These are phyloP conservation scores for Picus viridis DNA, from an alignment of 2,797 vertebrate species.

Conservation along the genomic window DNA sequence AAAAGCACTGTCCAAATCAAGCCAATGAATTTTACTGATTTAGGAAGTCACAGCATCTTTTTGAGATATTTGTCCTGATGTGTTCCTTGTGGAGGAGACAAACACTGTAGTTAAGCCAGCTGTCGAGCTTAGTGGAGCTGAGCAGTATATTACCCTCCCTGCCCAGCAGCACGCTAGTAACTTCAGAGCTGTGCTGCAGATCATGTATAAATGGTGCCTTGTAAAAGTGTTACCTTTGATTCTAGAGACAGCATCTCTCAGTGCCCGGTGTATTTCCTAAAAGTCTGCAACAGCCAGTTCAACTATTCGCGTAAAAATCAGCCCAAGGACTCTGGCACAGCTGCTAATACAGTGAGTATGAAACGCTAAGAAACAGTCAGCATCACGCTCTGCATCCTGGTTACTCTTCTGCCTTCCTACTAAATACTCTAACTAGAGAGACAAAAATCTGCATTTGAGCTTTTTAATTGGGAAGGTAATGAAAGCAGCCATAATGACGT, in stretches of 20 bases:
- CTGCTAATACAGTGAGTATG: background rate
- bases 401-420: background rate
- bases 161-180: background rate
- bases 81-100: background rate
- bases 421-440: background rate
- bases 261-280: background rate
- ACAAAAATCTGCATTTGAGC: background rate
- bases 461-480: background rate
- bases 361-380: background rate
- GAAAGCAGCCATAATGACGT: background rate
- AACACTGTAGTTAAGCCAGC: background rate
- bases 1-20: background rate
- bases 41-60: background rate
- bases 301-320: background rate
- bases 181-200: background rate
- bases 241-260: background rate
- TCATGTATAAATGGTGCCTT: background rate
- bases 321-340: background rate
- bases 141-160: background rate
- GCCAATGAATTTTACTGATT: background rate
- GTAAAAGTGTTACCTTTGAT: background rate
- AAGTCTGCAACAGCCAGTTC: background rate
- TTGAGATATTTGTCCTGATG: background rate
- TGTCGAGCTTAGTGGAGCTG: background rate
- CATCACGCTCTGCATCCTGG: background rate